Percentiles rank a stretch among this genome's conserved stretches.
phyloP scores from a whole-genome alignment of 2,888 invertebrate genomes.

The Ormyrus thymus region DNA sequence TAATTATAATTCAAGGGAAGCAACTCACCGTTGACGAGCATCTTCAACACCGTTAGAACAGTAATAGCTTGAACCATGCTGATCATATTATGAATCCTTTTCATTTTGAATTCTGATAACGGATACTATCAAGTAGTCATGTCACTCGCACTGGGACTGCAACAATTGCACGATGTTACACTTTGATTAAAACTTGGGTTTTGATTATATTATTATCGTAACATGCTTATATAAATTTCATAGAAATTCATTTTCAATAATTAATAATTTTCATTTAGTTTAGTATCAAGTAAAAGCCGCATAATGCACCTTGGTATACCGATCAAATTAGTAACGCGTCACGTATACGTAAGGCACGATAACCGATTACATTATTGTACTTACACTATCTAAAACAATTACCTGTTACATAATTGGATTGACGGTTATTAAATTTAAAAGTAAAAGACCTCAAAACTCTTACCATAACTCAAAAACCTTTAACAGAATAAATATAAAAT shows the following conservation, averaged over 20 bases:
- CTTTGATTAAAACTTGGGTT: too few species aligned
- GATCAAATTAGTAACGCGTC: not conserved
- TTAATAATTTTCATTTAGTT: not conserved
- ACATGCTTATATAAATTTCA: too few species aligned
- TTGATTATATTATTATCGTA: too few species aligned
- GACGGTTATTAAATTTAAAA: not conserved
- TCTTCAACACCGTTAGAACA: conserved; percentile 88
- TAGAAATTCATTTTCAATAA: too few species aligned
- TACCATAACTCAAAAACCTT: conserved; percentile 44
- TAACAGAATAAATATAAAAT: conserved; percentile 28
- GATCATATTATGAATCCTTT: conserved; percentile 78
- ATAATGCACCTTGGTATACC: not conserved
- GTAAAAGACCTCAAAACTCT: conserved; percentile 3
- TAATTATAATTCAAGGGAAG: too few species aligned
- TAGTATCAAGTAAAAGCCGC: not conserved
- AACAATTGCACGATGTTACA: conserved; percentile 25
- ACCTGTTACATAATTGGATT: not conserved
- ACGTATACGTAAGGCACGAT: too few species aligned
- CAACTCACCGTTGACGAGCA: conserved; percentile 85
- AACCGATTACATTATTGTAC: too few species aligned
- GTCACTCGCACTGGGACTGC: conserved; percentile 63
- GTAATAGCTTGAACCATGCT: conserved; percentile 90
- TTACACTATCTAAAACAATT: not conserved
- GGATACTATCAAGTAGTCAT: conserved; percentile 68
- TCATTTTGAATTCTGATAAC: conserved; percentile 77